A percentile compares a stretch with the other conserved stretches of the same genome.
phyloP scores from a whole-genome alignment of 1,140 invertebrate species.

The Mycetomoellerius zeteki region DNA sequence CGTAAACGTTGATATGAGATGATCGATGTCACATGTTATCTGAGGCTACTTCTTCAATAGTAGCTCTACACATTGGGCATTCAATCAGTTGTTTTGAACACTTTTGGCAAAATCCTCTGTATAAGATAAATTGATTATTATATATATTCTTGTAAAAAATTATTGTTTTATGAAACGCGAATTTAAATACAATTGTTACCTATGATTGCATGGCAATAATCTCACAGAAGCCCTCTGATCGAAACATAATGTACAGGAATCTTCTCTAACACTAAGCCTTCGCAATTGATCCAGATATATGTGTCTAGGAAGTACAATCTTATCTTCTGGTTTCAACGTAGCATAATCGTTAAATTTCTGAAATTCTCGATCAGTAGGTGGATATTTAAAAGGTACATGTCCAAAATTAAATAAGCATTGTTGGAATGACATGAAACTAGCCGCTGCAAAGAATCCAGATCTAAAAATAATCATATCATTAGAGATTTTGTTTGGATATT shows the following conservation, averaged over 20 bases:
- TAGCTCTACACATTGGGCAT: constrained; percentile 95
- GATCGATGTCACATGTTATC: constrained; percentile 85
- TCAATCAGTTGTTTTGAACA: constrained; percentile 93
- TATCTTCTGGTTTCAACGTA: constrained; percentile 90
- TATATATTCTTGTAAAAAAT: not conserved
- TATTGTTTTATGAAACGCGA: not conserved
- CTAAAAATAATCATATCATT: constrained; percentile 85
- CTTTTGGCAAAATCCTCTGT: constrained; percentile 94
- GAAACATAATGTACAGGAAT: constrained; percentile 96
- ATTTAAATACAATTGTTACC: constrained; percentile 86
- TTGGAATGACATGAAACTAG: constrained; percentile 98
- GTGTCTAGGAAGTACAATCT: constrained; percentile 91
- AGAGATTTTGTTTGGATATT: not conserved
- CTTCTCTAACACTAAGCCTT: constrained; percentile 92
- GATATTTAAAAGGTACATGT: constrained; percentile 92
- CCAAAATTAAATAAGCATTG: constrained; percentile 98
- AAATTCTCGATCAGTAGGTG: constrained; percentile 90
- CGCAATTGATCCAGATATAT: constrained; percentile 92
- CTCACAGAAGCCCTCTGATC: constrained; percentile 92
- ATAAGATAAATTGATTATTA: constrained; percentile 79
- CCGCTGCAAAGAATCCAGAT: constrained; percentile 96
- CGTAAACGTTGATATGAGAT: constrained; percentile 64
- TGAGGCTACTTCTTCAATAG: constrained; percentile 83
- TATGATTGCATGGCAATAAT: constrained; percentile 93
- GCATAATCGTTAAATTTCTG: constrained; percentile 93